Percentiles rank a stretch among this genome's conserved stretches.
Conservation (phyloP, 2,888 invertebrate genomes). For the Bembecia ichneumoniformis region DNA sequence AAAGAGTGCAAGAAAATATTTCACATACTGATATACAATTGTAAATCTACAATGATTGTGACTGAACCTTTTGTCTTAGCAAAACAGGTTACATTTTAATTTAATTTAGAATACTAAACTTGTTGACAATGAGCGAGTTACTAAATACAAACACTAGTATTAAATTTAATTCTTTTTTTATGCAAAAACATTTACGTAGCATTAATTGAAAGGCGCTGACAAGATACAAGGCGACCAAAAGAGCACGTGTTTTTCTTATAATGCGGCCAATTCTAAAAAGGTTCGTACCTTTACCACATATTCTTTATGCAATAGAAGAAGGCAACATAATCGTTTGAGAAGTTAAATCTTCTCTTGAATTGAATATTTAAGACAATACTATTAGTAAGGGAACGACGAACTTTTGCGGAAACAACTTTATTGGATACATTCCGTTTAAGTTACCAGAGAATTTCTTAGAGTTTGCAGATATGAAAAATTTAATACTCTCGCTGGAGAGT, state of each 20-base stretch:
- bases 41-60: too few relatives aligned
- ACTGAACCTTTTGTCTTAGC: too few relatives aligned
- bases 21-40: too few relatives aligned
- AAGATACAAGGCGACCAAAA: slow-evolving; percentile 48
- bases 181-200: slow-evolving; percentile 30
- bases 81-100: too few relatives aligned
- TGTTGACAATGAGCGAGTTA: too few relatives aligned
- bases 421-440: too few relatives aligned
- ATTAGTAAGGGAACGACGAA: too few relatives aligned
- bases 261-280: slow-evolving; percentile 46
- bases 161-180: slow-evolving; percentile 23
- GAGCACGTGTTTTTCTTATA: slow-evolving; percentile 53
- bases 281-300: slow-evolving; percentile 17
- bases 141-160: too few relatives aligned
- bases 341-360: background rate
- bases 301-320: slow-evolving; percentile 8
- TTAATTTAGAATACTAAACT: too few relatives aligned
- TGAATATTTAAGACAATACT: too few relatives aligned
- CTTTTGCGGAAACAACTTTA: too few relatives aligned
- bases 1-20: too few relatives aligned
- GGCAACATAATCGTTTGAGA: background rate
- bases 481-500: slow-evolving; percentile 48
- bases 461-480: slow-evolving; percentile 60
- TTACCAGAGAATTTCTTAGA: background rate
- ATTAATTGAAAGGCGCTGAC: slow-evolving; percentile 51